These are phyloP conservation scores for Whitmania pigra DNA, from an alignment of 1,140 invertebrate genomes.

Conservation along the genomic window DNA sequence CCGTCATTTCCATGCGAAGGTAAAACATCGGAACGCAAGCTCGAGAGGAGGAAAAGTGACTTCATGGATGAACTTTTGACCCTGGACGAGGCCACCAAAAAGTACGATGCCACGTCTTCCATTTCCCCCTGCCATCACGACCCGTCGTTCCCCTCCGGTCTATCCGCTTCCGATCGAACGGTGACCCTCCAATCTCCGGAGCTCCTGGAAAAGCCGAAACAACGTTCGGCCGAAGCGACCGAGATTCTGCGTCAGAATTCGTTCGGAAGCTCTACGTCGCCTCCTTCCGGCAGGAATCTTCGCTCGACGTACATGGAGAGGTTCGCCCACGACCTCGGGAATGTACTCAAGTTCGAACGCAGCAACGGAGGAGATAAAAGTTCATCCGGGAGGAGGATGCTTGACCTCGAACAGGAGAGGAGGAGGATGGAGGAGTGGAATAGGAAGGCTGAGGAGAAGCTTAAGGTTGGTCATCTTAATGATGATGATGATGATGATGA, in stretches of 20 bases:
- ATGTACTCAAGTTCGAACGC: too few species aligned
- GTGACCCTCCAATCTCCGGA: not conserved
- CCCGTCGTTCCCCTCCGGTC: not conserved
- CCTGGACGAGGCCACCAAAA: not conserved
- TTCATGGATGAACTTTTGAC: constrained; percentile 1
- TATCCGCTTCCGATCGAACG: not conserved
- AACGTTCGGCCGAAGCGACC: not conserved
- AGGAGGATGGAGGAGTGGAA: constrained; percentile 2
- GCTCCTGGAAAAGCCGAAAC: too few species aligned
- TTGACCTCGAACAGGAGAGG: not conserved
- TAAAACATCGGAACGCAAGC: too few species aligned
- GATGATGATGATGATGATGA: too few species aligned
- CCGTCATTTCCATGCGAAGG: too few species aligned
- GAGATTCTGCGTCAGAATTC: not conserved
- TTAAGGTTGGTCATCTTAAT: not conserved
- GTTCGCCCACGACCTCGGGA: not conserved
- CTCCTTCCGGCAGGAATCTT: not conserved
- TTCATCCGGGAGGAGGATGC: not conserved
- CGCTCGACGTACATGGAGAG: not conserved
- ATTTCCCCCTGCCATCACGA: not conserved
- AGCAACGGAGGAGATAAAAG: not conserved
- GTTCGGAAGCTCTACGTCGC: not conserved
- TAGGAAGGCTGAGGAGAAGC: not conserved
- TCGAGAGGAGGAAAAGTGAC: not conserved
- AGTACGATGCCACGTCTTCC: not conserved